Percentiles rank a stretch among this genome's conserved stretches.
These are phyloP conservation scores for Cladopsammia gracilis DNA, from an alignment of 64 coral and sea anemone species.

Conservation along the genomic window DNA sequence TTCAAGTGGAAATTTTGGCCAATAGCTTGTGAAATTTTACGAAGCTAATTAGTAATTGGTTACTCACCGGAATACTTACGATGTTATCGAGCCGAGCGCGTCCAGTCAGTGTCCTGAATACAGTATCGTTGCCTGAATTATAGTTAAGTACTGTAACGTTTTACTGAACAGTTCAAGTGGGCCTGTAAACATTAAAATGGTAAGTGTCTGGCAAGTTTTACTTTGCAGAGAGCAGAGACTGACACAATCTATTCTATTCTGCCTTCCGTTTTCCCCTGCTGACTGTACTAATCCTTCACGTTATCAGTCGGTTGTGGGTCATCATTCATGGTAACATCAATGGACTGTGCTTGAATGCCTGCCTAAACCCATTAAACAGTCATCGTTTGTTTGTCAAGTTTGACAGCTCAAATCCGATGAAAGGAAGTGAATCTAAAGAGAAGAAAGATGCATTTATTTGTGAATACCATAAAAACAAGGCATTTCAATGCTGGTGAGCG, in stretches of 20 bases:
- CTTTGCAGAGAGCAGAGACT: background rate
- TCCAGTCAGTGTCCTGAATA: background rate
- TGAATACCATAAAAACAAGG: background rate
- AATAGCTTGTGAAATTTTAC: no score
- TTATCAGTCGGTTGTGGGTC: background rate
- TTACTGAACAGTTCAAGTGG: no score
- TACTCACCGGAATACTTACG: background rate
- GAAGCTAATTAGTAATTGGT: no score
- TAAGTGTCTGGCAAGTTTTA: background rate
- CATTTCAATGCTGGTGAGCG: background rate
- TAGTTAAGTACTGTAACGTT: background rate
- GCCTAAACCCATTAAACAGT: conserved; percentile 60
- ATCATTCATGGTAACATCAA: background rate
- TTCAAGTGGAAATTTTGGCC: no score
- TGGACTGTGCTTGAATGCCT: conserved; percentile 44
- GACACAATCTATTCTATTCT: background rate
- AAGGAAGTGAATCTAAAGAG: conserved; percentile 33
- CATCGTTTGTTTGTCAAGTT: conserved; percentile 39
- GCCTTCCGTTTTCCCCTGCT: conserved; percentile 13
- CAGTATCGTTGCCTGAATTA: background rate
- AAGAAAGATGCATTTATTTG: conserved; percentile 1
- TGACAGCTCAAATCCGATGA: conserved; percentile 72
- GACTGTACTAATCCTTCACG: background rate
- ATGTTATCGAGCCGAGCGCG: background rate
- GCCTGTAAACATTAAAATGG: no score